Conservation (phyloP, 2,888 invertebrate species). For the Drosophila kambysellisi region DNA sequence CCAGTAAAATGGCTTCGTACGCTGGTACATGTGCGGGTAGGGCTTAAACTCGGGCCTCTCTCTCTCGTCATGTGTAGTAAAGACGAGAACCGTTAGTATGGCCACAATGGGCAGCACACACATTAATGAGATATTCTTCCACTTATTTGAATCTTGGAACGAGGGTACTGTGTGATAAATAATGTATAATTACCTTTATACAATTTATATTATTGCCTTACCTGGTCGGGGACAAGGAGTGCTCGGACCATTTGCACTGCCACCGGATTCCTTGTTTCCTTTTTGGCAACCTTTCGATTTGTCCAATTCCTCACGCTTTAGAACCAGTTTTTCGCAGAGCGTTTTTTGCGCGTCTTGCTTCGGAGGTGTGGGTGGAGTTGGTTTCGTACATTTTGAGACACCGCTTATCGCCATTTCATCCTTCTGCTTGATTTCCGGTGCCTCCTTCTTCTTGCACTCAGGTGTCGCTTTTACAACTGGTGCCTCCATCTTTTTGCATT, state of each 20-base stretch:
- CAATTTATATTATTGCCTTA: constrained; percentile 16
- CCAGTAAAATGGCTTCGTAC: constrained; percentile 55
- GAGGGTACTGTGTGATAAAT: constrained; percentile 9
- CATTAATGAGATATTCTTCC: constrained; percentile 45
- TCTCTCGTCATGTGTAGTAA: constrained; percentile 31
- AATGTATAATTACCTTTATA: not conserved
- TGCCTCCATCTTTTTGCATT: constrained; percentile 4
- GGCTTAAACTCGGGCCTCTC: constrained; percentile 53
- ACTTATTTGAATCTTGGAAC: constrained; percentile 14
- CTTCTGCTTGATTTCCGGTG: constrained; percentile 3
- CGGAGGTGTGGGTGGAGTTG: not conserved
- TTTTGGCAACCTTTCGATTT: not conserved
- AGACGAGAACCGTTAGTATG: constrained; percentile 37
- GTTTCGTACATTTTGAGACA: constrained; percentile 4
- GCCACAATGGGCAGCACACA: constrained; percentile 42
- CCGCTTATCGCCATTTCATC: constrained; percentile 19
- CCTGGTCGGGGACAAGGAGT: constrained; percentile 14
- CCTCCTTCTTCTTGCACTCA: constrained; percentile 4
- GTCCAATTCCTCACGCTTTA: constrained; percentile 2
- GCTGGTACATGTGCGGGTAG: constrained; percentile 57
- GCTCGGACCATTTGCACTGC: constrained; percentile 22
- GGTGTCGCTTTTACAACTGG: not conserved
- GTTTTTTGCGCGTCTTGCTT: not conserved
- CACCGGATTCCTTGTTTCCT: constrained; percentile 11
- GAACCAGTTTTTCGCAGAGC: constrained; percentile 32